Evolutionary conservation across 2,888 invertebrate genomes (phyloP).

Genomic region (Muschampia plurimacula): DNA sequence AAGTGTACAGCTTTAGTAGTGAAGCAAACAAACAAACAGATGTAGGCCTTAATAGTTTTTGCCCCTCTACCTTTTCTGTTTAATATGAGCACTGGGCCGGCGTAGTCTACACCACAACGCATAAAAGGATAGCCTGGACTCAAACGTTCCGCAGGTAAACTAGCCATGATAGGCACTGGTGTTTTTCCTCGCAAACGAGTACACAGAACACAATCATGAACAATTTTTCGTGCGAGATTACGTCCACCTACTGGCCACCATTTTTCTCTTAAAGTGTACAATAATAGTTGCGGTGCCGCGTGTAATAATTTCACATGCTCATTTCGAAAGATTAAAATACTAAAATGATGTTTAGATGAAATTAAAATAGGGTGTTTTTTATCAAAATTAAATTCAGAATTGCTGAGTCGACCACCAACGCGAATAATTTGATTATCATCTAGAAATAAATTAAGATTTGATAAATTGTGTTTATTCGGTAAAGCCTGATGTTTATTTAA

Average conservation of each 20-base stretch:
- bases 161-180: slow-evolving; percentile 43
- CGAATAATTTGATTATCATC: slow-evolving; percentile 32
- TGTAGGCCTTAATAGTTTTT: slow-evolving; percentile 44
- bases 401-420: slow-evolving; percentile 35
- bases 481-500: slow-evolving; percentile 16
- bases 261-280: slow-evolving; percentile 38
- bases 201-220: slow-evolving; percentile 39
- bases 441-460: slow-evolving; percentile 28
- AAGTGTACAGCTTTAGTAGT: slow-evolving; percentile 46
- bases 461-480: slow-evolving; percentile 20
- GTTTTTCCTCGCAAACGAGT: slow-evolving; percentile 38
- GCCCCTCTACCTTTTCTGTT: slow-evolving; percentile 47
- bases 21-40: slow-evolving; percentile 49
- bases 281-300: slow-evolving; percentile 41
- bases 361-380: slow-evolving; percentile 48
- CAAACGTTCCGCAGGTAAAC: slow-evolving; percentile 45
- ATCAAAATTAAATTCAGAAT: slow-evolving; percentile 39
- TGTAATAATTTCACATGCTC: slow-evolving; percentile 43
- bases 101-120: slow-evolving; percentile 47
- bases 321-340: slow-evolving; percentile 39
- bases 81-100: slow-evolving; percentile 46
- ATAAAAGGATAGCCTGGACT: slow-evolving; percentile 44
- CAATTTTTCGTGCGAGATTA: slow-evolving; percentile 38
- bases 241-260: slow-evolving; percentile 45
- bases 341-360: slow-evolving; percentile 44